Evolutionary conservation across 2,888 invertebrate species (phyloP), one percentile per base, ranked within the genome.

Genomic region (Bibio marci): DNA sequence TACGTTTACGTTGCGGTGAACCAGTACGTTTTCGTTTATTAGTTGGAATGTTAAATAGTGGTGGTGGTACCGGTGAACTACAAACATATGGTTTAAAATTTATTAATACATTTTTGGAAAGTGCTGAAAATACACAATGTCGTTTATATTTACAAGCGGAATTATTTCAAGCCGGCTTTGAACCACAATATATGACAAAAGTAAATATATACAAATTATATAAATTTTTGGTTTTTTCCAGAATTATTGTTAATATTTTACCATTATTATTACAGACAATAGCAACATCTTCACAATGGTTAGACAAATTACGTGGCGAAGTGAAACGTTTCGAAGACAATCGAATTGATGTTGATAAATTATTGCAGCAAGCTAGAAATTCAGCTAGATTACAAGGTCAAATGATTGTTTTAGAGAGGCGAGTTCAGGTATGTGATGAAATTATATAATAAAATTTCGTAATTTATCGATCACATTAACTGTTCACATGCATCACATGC

Each of bases 1-100:
- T 92, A 38, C 70, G 91, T 28, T 66, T 92, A 6, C 71, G 88
- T 42, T 86, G 85, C 55, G 90, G 88, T 4, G 92, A 94, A 56
- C 90, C 91, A 0, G 90, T 91, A 6, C 73, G 91, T 54, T 92
- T 92, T 62, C 72, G 91, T 43, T 80, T 92, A 54, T 69, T 92
- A 1, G 80, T 88, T 7, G 90, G 90, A 2, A 88, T 90, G 72
- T 67, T 91, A 42, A 78, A 80, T 50, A 83, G 85, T 40, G 69
- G 77, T 0, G 79, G 82, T 13, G 77, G 76, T 0, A 69, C 73
- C 0, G 76, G 76, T 0, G 80, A 80, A 45, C 64, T 87, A 4
- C 72, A 86, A 48, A 73, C 80, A 3, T 79, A 82, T 4, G 88
- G 88, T 10, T 30, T 13, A 15, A 61, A 70, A 42, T 90, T 92